Evolutionary conservation across 2,797 vertebrate genomes (phyloP), one percentile per base, ranked within the genome.

Genomic region (Hypotaenidia philippensis): DNA sequence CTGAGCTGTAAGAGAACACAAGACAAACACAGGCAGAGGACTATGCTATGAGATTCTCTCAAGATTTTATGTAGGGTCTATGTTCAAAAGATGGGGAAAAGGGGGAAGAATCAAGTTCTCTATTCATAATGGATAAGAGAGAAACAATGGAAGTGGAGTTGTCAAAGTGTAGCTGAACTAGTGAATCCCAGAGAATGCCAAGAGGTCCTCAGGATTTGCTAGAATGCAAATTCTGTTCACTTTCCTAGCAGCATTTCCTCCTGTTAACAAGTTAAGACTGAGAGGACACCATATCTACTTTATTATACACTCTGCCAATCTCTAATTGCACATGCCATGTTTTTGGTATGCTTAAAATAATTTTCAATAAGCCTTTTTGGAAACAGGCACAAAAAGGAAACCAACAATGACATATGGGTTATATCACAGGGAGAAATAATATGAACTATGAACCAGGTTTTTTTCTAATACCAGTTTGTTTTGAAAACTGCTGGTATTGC

Each of bases 231-330:
- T 38, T 86, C 86, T 64, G 36, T 60, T 86, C 2, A 2, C 65
- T 82, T 55, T 91, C 89, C 82, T 17, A 89, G 89, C 57, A 83
- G 53, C 79, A 55, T 88, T 94, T 94, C 82, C 27, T 9, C 60
- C 84, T 91, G 82, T 77, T 93, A 96, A 93, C 81, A 92, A 87
- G 87, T 93, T 29, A 34, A 65, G 77, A 86, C 61, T 93, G 92
- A 89, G 79, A 90, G 86, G 83, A 90, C 89, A 92, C 74, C 61
- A 1, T 78, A 94, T 44, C 92, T 89, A 47, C 89, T 83, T 94
- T 71, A 89, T 89, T 69, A 59, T 16, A 77, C 19, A 22, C 78
- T 68, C 87, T 96, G 91, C 68, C 96, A 94, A 91, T 78, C n/a
- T 70, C 57, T 65, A 65, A 81, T 66, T 89, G 92, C 82, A 85